Percentiles rank a stretch among this genome's conserved stretches.
phyloP scores from a whole-genome alignment of 2,888 invertebrate species.

The Empis stercorea region DNA sequence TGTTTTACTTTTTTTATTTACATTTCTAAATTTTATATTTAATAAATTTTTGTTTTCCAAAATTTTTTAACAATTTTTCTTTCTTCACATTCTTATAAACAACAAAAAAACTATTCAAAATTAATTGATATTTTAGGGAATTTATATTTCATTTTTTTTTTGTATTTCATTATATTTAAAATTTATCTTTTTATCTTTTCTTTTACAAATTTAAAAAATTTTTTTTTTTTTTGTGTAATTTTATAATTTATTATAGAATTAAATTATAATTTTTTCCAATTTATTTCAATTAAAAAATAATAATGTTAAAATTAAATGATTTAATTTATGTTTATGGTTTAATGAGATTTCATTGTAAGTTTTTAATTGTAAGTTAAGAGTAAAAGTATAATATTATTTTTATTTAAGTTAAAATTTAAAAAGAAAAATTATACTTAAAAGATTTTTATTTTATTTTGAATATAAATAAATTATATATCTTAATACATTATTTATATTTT shows the following conservation, averaged over 20 bases:
- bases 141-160: conserved; percentile 1
- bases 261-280: too few species aligned
- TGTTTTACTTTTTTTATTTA: neutral
- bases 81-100: too few species aligned
- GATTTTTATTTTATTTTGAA: neutral
- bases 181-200: conserved; percentile 8
- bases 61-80: neutral
- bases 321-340: too few species aligned
- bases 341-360: too few species aligned
- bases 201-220: conserved; percentile 15
- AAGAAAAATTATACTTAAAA: too few species aligned
- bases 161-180: neutral
- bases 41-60: conserved; percentile 2
- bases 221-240: conserved; percentile 4
- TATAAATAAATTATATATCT: neutral
- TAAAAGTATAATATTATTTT: too few species aligned
- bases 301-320: neutral
- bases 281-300: too few species aligned
- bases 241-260: too few species aligned
- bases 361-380: too few species aligned
- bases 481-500: too few species aligned
- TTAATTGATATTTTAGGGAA: conserved; percentile 1
- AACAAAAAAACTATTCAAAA: neutral
- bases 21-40: neutral
- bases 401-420: too few species aligned